Evolutionary conservation across 1,140 invertebrate genomes (phyloP).

Genomic region (Neodiprion virginianus): DNA sequence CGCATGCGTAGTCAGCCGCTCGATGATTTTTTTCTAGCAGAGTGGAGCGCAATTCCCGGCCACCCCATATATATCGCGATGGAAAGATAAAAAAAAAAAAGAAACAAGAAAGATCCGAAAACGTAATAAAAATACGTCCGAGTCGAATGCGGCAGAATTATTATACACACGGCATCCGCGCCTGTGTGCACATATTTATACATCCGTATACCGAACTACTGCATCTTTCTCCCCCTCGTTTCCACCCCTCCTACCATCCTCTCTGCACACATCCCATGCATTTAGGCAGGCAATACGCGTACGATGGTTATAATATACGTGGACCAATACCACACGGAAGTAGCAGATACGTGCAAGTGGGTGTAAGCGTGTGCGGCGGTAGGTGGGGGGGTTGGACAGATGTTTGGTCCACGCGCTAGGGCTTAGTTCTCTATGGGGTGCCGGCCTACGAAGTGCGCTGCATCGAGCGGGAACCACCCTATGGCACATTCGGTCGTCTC

Average conservation of each 20-base stretch:
- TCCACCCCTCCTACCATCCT: slow-evolving; percentile 13
- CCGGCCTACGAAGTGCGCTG: slow-evolving; percentile 46
- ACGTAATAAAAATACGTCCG: background rate
- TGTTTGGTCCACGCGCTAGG: slow-evolving; percentile 53
- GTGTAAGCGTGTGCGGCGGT: slow-evolving; percentile 26
- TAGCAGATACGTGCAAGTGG: no score
- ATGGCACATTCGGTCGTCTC: background rate
- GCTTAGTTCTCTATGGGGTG: slow-evolving; percentile 52
- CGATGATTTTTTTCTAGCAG: no score
- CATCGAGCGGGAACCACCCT: background rate
- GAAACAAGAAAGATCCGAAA: background rate
- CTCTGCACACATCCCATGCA: slow-evolving; percentile 2
- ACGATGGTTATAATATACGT: background rate
- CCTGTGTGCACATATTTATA: background rate
- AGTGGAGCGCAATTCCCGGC: no score
- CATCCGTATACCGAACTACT: background rate
- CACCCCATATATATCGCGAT: no score
- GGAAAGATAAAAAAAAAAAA: no score
- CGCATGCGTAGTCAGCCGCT: no score
- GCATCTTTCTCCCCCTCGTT: slow-evolving; percentile 2
- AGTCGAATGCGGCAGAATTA: background rate
- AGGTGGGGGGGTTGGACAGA: slow-evolving; percentile 44
- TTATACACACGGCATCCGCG: background rate
- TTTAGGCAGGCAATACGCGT: no score
- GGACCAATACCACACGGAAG: background rate